phyloP scores from a whole-genome alignment of 1,140 invertebrate genomes.

The Forficula auricularia region DNA sequence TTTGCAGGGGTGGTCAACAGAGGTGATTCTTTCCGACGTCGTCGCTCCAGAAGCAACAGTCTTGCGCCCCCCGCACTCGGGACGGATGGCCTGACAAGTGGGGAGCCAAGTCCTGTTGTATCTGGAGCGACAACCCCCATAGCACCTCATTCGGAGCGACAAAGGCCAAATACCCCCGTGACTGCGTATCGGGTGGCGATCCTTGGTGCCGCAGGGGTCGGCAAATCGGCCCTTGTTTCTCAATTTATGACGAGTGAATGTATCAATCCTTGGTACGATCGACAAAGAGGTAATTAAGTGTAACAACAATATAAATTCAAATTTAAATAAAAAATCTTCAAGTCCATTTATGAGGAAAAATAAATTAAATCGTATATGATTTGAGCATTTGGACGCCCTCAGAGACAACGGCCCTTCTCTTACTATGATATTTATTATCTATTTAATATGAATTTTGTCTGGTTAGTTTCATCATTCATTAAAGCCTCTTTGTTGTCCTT shows the following conservation, averaged over 20 bases:
- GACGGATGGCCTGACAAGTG: constrained; percentile 10
- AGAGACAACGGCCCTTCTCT: too few relatives aligned
- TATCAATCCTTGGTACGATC: constrained; percentile 71
- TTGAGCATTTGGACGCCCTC: too few relatives aligned
- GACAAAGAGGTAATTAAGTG: constrained; percentile 54
- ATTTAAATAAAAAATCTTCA: neutral
- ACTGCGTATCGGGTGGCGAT: constrained; percentile 55
- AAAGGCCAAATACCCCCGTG: constrained; percentile 29
- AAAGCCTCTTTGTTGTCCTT: too few relatives aligned
- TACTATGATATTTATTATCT: too few relatives aligned
- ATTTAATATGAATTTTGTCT: too few relatives aligned
- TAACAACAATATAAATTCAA: constrained; percentile 11
- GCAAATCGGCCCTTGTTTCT: constrained; percentile 74
- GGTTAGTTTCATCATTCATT: too few relatives aligned
- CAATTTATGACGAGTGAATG: constrained; percentile 92
- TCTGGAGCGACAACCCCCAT: constrained; percentile 18
- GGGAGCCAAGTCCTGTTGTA: constrained; percentile 22
- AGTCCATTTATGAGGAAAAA: neutral
- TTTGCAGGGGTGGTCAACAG: constrained; percentile 70
- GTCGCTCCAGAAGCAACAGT: constrained; percentile 60
- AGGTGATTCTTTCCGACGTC: constrained; percentile 69
- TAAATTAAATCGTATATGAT: neutral
- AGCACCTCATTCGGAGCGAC: constrained; percentile 9
- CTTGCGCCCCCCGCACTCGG: constrained; percentile 32
- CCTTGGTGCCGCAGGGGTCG: constrained; percentile 69